Conservation (phyloP, 1,140 invertebrate species). For the Drosophila aff. region DNA sequence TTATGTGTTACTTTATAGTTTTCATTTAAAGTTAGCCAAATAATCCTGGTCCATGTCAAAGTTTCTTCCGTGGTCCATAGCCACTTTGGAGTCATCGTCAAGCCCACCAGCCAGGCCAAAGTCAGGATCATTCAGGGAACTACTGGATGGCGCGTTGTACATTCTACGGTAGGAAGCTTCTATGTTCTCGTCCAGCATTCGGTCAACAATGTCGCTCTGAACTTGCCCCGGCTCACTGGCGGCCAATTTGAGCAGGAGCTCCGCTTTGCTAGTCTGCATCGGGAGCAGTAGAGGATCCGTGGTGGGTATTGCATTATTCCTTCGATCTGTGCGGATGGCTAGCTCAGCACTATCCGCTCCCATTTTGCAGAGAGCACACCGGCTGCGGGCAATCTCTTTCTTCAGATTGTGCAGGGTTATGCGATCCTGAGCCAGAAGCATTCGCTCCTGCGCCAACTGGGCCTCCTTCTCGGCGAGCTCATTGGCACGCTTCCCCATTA, state of each 20-base stretch:
- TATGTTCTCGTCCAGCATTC: constrained; percentile 78
- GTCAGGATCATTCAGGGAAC: constrained; percentile 32
- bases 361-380: constrained; percentile 79
- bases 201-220: constrained; percentile 69
- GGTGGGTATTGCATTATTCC: background rate
- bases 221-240: constrained; percentile 6
- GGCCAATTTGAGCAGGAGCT: constrained; percentile 18
- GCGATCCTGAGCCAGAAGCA: constrained; percentile 75
- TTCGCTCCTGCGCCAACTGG: constrained; percentile 75
- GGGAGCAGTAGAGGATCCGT: constrained; percentile 1
- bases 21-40: constrained; percentile 35
- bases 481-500: constrained; percentile 58
- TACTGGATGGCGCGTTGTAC: constrained; percentile 55
- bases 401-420: constrained; percentile 70
- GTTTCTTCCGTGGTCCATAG: constrained; percentile 51
- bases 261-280: constrained; percentile 15
- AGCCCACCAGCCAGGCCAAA: constrained; percentile 57
- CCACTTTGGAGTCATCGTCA: constrained; percentile 77
- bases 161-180: constrained; percentile 73
- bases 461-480: constrained; percentile 76
- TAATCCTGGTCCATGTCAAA: constrained; percentile 49
- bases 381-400: constrained; percentile 58
- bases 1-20: background rate
- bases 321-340: constrained; percentile 18
- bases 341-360: constrained; percentile 65